phyloP scores from a whole-genome alignment of 1,140 invertebrate species.

The Cyclargus thomasi region DNA sequence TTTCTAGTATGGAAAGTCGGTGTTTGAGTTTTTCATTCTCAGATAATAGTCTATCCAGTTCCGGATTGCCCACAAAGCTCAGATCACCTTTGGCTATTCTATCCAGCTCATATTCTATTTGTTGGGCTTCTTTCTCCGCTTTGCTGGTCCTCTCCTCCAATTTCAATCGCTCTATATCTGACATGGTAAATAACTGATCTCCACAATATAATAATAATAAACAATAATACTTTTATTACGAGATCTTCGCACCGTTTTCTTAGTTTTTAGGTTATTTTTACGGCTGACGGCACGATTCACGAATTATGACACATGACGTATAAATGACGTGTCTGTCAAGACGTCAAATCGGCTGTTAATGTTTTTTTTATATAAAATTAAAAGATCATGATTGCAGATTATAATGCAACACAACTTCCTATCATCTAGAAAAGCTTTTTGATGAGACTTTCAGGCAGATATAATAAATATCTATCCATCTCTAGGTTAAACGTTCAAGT shows the following conservation, averaged over 20 bases:
- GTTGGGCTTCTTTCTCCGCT: conserved; percentile 72
- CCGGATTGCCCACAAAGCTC: conserved; percentile 52
- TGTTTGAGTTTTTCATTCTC: conserved; percentile 92
- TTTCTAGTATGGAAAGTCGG: conserved; percentile 85
- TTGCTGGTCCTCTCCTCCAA: conserved; percentile 52
- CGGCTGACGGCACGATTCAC: background rate
- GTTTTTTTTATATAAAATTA: background rate
- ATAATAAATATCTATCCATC: too few species aligned
- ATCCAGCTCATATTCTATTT: conserved; percentile 74
- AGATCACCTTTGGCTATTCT: conserved; percentile 55
- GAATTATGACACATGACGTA: background rate
- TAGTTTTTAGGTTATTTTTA: conserved; percentile 2
- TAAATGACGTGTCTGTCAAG: background rate
- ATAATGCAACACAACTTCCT: too few species aligned
- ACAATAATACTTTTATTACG: conserved; percentile 5
- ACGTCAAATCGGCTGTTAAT: background rate
- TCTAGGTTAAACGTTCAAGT: too few species aligned
- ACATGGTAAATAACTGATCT: conserved; percentile 32
- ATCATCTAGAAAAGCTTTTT: too few species aligned
- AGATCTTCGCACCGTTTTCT: background rate
- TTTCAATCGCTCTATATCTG: conserved; percentile 36
- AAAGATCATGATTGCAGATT: background rate
- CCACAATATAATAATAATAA: conserved; percentile 7
- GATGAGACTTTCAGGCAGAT: too few species aligned
- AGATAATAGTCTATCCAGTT: conserved; percentile 76